Conservation (phyloP, 30 jellyfish, hydroid and myxozoan genomes). For the Aurelia aurita complex sp. Pacific region DNA sequence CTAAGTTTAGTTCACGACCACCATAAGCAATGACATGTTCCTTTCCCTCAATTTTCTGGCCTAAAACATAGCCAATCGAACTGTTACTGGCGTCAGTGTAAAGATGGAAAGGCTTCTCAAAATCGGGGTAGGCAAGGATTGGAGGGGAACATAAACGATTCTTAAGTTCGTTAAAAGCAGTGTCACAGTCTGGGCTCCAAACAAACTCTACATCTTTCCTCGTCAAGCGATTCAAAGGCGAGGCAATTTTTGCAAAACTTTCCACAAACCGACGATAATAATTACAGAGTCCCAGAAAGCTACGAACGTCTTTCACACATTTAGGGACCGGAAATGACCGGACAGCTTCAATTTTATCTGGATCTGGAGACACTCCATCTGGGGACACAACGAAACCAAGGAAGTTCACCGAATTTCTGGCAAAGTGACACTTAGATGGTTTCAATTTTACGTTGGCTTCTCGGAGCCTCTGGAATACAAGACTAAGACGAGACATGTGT, state of each 20-base stretch:
- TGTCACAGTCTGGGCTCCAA: slow-evolving; percentile 44
- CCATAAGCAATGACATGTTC: slow-evolving; percentile 58
- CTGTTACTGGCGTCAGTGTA: slow-evolving; percentile 46
- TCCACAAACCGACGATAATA: slow-evolving; percentile 44
- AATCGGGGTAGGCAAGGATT: too few relatives aligned
- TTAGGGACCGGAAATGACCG: slow-evolving; percentile 35
- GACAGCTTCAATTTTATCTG: slow-evolving; percentile 22
- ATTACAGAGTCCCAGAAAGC: slow-evolving; percentile 29
- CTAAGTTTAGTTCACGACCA: too few relatives aligned
- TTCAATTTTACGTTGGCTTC: slow-evolving; percentile 48
- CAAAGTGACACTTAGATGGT: slow-evolving; percentile 59
- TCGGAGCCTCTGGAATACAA: slow-evolving; percentile 50
- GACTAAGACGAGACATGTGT: slow-evolving; percentile 34
- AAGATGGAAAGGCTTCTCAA: slow-evolving; percentile 43
- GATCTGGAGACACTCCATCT: slow-evolving; percentile 62
- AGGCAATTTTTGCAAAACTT: slow-evolving; percentile 55
- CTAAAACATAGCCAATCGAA: slow-evolving; percentile 37
- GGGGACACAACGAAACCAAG: slow-evolving; percentile 57
- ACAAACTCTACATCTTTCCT: slow-evolving; percentile 21
- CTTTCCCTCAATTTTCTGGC: slow-evolving; percentile 26
- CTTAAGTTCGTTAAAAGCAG: slow-evolving; percentile 5
- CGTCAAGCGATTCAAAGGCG: slow-evolving; percentile 57
- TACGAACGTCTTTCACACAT: slow-evolving; percentile 20
- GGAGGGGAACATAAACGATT: slow-evolving; percentile 40
- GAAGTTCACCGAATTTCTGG: too few relatives aligned